Conservation (phyloP, 1,140 invertebrate species). For the Daktulosphaira vitifoliae region DNA sequence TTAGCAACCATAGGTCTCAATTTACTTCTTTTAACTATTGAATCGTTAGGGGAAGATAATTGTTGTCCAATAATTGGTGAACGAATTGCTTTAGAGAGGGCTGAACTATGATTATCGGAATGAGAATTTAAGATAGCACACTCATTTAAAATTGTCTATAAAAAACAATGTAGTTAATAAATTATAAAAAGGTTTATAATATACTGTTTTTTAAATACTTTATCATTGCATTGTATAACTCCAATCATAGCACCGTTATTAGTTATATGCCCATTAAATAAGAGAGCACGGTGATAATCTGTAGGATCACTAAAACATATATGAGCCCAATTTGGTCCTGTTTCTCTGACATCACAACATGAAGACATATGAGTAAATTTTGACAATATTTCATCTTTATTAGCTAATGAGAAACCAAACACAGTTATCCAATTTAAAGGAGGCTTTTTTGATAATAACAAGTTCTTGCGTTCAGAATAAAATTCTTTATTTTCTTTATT, state of each 20-base stretch:
- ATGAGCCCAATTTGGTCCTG: slow-evolving; percentile 28
- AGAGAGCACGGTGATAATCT: slow-evolving; percentile 25
- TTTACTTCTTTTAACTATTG: slow-evolving; percentile 9
- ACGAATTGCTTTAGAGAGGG: background rate
- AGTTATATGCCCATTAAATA: slow-evolving; percentile 25
- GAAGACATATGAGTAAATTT: slow-evolving; percentile 21
- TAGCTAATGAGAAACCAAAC: slow-evolving; percentile 14
- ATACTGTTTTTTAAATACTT: background rate
- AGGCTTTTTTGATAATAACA: background rate
- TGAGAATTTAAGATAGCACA: background rate
- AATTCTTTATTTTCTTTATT: slow-evolving; percentile 32
- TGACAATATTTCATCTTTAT: slow-evolving; percentile 31
- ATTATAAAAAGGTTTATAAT: background rate
- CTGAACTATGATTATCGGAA: background rate
- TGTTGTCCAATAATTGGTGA: slow-evolving; percentile 27
- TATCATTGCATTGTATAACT: slow-evolving; percentile 28
- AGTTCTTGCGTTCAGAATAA: slow-evolving; percentile 21
- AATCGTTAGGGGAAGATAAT: slow-evolving; percentile 15
- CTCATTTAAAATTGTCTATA: slow-evolving; percentile 22
- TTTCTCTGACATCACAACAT: slow-evolving; percentile 19
- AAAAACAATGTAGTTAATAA: background rate
- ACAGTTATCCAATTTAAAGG: background rate
- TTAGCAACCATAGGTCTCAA: slow-evolving; percentile 21
- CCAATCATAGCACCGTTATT: slow-evolving; percentile 29
- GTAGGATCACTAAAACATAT: slow-evolving; percentile 28